Evolutionary conservation across 2,113 vertebrate genomes (phyloP).

Genomic region (Columba janthina): DNA sequence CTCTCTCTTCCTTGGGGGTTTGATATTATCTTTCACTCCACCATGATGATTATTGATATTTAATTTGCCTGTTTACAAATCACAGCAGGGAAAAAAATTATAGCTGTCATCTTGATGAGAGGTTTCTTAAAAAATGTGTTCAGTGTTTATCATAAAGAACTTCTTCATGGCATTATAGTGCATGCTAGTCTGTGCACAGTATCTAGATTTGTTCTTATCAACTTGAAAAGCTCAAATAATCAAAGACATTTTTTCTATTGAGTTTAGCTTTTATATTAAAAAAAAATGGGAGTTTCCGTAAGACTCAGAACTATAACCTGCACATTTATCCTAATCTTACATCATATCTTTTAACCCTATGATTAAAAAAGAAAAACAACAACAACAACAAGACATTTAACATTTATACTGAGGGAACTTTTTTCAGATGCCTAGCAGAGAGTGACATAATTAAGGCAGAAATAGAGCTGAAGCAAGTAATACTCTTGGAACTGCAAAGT

Average conservation of each 20-base stretch:
- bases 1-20: background rate
- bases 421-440: background rate
- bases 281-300: background rate
- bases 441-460: background rate
- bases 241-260: background rate
- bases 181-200: background rate
- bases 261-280: background rate
- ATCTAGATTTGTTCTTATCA: background rate
- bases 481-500: background rate
- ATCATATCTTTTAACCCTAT: background rate
- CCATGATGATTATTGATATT: background rate
- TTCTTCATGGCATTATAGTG: background rate
- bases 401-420: background rate
- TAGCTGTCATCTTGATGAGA: background rate
- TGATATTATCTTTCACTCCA: background rate
- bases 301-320: background rate
- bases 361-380: background rate
- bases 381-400: background rate
- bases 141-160: background rate
- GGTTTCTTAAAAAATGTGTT: background rate
- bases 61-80: slow-evolving; percentile 12
- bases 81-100: background rate
- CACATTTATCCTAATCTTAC: background rate
- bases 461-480: background rate
- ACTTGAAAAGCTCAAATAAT: background rate